Conservation (phyloP, 2,888 invertebrate species). For the Dugesia japonica region DNA sequence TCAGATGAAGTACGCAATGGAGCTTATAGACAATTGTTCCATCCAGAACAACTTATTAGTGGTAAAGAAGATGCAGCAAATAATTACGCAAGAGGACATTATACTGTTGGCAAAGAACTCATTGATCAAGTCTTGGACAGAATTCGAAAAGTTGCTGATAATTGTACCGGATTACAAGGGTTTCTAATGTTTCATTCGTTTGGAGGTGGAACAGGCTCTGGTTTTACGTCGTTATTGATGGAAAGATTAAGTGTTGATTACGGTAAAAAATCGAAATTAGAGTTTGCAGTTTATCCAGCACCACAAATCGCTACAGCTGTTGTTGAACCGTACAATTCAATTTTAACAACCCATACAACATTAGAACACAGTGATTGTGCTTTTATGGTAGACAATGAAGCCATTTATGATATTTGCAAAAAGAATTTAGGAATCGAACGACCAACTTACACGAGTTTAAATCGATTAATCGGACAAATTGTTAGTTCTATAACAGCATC, state of each 20-base stretch:
- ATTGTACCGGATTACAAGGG: not conserved
- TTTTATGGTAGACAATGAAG: conserved; percentile 37
- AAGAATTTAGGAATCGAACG: conserved; percentile 64
- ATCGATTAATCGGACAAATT: conserved; percentile 75
- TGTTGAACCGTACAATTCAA: conserved; percentile 62
- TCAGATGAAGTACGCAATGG: conserved; percentile 36
- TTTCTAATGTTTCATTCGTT: not conserved
- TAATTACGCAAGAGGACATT: conserved; percentile 35
- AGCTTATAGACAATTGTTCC: conserved; percentile 31
- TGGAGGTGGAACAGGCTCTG: conserved; percentile 23
- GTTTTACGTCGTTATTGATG: not conserved
- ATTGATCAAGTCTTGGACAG: not conserved
- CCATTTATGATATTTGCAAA: conserved; percentile 49
- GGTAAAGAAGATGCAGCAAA: conserved; percentile 35
- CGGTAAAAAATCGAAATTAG: not conserved
- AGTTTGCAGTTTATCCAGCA: not conserved
- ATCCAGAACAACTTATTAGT: conserved; percentile 34
- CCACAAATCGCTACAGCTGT: conserved; percentile 37
- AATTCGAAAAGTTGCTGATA: not conserved
- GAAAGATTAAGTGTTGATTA: conserved; percentile 2
- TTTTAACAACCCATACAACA: conserved; percentile 77
- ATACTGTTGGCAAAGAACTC: conserved; percentile 34
- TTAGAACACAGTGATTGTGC: conserved; percentile 77
- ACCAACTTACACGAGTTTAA: conserved; percentile 68
- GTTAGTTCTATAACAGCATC: conserved; percentile 41